phyloP scores from a whole-genome alignment of 2,888 invertebrate species.

The Ichneumoninae sp. region DNA sequence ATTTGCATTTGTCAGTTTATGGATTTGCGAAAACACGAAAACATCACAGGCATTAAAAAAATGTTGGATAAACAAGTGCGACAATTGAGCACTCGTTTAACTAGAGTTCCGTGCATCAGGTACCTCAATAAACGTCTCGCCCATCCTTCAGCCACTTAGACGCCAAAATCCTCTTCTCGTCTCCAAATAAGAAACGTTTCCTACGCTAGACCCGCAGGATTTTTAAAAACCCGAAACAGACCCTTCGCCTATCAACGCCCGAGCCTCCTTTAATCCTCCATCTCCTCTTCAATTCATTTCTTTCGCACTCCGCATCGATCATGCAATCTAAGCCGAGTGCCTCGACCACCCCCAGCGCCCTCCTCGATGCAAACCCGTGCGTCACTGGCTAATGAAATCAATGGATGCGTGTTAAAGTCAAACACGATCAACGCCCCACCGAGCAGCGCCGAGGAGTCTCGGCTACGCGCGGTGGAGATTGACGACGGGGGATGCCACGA shows the following conservation, averaged over 20 bases:
- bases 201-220: neutral
- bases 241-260: constrained; percentile 40
- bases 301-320: constrained; percentile 57
- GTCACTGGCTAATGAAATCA: constrained; percentile 83
- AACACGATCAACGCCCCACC: constrained; percentile 77
- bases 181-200: neutral
- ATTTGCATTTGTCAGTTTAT: too few species aligned
- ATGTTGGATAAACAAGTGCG: too few species aligned
- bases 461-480: constrained; percentile 12
- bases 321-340: constrained; percentile 70
- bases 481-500: constrained; percentile 46
- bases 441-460: constrained; percentile 21
- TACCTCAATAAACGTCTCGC: neutral
- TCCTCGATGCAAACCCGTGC: constrained; percentile 72
- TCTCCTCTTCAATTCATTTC: constrained; percentile 35
- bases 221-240: neutral
- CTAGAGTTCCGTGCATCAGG: too few species aligned
- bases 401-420: constrained; percentile 81
- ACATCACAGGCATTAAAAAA: too few species aligned
- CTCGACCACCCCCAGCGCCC: constrained; percentile 45
- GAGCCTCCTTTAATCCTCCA: constrained; percentile 5
- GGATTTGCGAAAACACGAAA: too few species aligned
- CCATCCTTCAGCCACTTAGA: constrained; percentile 17
- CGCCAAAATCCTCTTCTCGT: constrained; percentile 40
- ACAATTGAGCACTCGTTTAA: too few species aligned